Evolutionary conservation across 2,888 invertebrate species (phyloP).

Genomic region (Masnerella sp.): DNA sequence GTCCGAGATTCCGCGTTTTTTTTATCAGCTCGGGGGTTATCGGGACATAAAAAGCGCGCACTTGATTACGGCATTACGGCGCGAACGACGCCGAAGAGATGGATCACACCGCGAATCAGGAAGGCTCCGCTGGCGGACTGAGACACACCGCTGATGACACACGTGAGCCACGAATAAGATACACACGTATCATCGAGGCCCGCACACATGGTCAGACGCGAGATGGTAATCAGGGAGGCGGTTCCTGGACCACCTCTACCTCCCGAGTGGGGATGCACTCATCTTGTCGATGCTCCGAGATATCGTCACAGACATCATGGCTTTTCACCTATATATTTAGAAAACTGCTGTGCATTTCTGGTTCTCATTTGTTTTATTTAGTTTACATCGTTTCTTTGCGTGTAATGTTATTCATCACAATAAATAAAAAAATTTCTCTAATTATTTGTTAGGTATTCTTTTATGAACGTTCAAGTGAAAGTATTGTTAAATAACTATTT

Average conservation of each 20-base stretch:
- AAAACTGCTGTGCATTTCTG: constrained; percentile 1
- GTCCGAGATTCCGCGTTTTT: constrained; percentile 7
- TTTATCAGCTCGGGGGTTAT: constrained; percentile 47
- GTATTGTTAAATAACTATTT: no score
- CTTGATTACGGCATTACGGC: constrained; percentile 26
- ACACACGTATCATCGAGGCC: constrained; percentile 55
- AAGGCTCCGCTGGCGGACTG: constrained; percentile 67
- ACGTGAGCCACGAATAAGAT: constrained; percentile 62
- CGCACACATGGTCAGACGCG: constrained; percentile 67
- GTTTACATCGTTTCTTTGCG: background rate
- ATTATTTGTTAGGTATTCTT: no score
- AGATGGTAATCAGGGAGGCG: constrained; percentile 74
- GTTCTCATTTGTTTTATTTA: constrained; percentile 4
- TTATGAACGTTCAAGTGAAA: no score
- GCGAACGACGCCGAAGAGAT: constrained; percentile 39
- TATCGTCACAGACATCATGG: constrained; percentile 36
- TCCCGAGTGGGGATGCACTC: constrained; percentile 66
- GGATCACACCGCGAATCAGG: constrained; percentile 60
- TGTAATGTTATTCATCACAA: no score
- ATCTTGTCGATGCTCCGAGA: constrained; percentile 62
- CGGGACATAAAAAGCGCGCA: constrained; percentile 32
- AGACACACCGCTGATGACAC: constrained; percentile 62
- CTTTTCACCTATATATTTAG: constrained; percentile 46
- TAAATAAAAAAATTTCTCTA: no score
- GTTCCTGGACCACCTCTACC: constrained; percentile 74